These are phyloP conservation scores for Nomia melanderi DNA, from an alignment of 1,140 invertebrate species.

Conservation along the genomic window DNA sequence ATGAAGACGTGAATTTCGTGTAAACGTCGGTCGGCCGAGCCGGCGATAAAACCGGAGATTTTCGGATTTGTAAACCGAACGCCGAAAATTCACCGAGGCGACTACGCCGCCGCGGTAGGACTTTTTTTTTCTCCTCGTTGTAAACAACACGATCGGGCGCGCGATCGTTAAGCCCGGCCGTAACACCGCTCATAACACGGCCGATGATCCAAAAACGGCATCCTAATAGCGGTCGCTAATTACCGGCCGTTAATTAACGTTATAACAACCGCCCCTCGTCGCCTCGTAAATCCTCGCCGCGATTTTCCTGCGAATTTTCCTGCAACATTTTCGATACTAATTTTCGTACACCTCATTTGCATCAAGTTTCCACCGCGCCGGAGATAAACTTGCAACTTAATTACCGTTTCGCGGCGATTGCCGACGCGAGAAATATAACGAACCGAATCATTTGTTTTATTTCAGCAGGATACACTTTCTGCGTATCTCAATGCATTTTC, in stretches of 20 bases:
- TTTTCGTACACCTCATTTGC: not conserved
- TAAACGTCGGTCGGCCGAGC: not conserved
- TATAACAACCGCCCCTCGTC: not conserved
- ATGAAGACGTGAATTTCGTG: not conserved
- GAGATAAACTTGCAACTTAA: too few species aligned
- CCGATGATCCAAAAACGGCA: slow-evolving; percentile 8
- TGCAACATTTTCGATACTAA: too few species aligned
- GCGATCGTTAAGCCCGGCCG: not conserved
- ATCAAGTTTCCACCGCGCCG: too few species aligned
- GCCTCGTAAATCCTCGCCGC: not conserved
- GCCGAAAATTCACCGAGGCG: not conserved
- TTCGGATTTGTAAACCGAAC: not conserved
- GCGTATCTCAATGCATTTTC: too few species aligned
- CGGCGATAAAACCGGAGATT: not conserved
- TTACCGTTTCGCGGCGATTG: too few species aligned
- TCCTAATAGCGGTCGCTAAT: slow-evolving; percentile 11
- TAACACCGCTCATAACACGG: not conserved
- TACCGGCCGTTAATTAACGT: slow-evolving; percentile 21
- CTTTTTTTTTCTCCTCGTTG: not conserved
- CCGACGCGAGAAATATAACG: too few species aligned
- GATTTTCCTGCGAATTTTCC: not conserved
- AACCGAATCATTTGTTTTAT: too few species aligned
- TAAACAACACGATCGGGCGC: not conserved
- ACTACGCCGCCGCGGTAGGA: not conserved
- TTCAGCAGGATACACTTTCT: too few species aligned